Evolutionary conservation across 2,888 invertebrate genomes (phyloP).

Genomic region (Zygogramma bicolorata): DNA sequence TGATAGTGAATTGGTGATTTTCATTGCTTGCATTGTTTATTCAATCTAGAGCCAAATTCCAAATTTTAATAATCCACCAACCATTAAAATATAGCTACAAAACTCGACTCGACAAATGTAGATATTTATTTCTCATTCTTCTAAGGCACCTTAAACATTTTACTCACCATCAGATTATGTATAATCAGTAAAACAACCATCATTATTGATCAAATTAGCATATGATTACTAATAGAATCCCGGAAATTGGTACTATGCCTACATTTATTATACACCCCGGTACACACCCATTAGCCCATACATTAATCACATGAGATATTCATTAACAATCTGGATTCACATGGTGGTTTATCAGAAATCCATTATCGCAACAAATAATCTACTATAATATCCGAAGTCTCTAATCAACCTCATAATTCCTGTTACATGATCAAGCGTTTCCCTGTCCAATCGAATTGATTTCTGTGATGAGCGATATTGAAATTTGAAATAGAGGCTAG

Average conservation of each 20-base stretch:
- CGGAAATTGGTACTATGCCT: not conserved
- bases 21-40: too few relatives aligned
- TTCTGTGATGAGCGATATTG: not conserved
- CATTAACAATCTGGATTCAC: not conserved
- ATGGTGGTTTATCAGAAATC: not conserved
- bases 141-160: too few relatives aligned
- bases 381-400: slow-evolving; percentile 16
- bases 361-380: slow-evolving; percentile 4
- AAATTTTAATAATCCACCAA: too few relatives aligned
- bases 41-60: too few relatives aligned
- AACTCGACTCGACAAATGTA: not conserved
- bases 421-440: slow-evolving; percentile 19
- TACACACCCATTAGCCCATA: not conserved
- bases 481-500: not conserved
- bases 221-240: not conserved
- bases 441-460: slow-evolving; percentile 2
- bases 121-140: too few relatives aligned
- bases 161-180: not conserved
- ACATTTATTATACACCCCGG: not conserved
- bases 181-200: not conserved
- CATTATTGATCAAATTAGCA: not conserved
- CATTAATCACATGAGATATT: not conserved
- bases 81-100: too few relatives aligned
- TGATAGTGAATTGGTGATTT: too few relatives aligned
- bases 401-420: slow-evolving; percentile 15